Evolutionary conservation across 2,113 vertebrate genomes (phyloP).

Genomic region (Charadrius vociferus): DNA sequence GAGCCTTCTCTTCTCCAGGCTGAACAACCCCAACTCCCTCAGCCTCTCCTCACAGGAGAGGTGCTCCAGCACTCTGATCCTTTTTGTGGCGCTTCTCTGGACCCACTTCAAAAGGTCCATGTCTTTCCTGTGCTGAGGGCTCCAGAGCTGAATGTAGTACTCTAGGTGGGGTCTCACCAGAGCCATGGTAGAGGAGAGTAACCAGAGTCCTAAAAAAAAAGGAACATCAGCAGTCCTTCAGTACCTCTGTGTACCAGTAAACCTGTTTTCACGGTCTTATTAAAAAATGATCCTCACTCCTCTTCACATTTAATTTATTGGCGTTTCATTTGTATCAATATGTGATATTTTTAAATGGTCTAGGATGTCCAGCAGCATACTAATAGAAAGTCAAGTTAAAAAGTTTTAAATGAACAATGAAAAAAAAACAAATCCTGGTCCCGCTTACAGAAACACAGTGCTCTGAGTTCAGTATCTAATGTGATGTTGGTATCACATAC

Average conservation of each 20-base stretch:
- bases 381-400: not conserved
- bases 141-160: not conserved
- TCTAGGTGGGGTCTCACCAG: not conserved
- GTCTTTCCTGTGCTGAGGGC: not conserved
- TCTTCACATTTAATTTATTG: not conserved
- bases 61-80: not conserved
- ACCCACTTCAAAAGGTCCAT: not conserved
- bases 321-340: not conserved
- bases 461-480: not conserved
- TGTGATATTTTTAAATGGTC: not conserved
- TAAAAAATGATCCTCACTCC: not conserved
- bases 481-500: not conserved
- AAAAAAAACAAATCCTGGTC: not conserved
- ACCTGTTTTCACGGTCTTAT: not conserved
- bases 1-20: too few species aligned
- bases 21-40: not conserved
- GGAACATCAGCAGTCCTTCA: not conserved
- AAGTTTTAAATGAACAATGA: not conserved
- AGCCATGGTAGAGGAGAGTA: not conserved
- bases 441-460: not conserved
- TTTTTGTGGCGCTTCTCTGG: not conserved
- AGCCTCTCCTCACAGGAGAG: not conserved
- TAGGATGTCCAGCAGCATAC: not conserved
- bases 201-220: not conserved
- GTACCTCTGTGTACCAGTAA: not conserved